Percentiles rank a stretch among this genome's conserved stretches.
Evolutionary conservation across 2,113 vertebrate species (phyloP).

Genomic region (Bubalus kerabau): DNA sequence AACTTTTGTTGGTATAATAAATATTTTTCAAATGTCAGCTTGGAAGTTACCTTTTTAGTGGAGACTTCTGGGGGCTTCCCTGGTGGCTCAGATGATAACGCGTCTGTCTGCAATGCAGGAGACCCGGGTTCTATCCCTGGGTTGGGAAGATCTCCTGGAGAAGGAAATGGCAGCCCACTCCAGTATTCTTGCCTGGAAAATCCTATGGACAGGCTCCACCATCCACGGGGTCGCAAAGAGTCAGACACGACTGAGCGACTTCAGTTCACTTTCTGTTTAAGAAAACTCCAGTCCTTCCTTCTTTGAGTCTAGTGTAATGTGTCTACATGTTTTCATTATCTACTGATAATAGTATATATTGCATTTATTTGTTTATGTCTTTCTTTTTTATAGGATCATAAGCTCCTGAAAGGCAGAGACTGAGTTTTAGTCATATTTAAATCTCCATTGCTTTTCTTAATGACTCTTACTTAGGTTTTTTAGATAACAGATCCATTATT

Average conservation of each 20-base stretch:
- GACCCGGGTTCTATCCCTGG: too few species aligned
- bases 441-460: neutral
- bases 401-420: neutral
- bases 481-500: neutral
- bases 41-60: neutral
- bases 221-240: neutral
- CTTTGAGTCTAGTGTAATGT: neutral
- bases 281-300: neutral
- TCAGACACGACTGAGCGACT: neutral
- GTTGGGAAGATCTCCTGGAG: too few species aligned
- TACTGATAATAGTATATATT: neutral
- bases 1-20: neutral
- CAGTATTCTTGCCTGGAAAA: neutral
- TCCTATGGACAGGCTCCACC: too few species aligned
- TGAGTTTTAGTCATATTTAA: neutral
- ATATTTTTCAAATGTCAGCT: neutral
- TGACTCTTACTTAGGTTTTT: neutral
- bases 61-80: neutral
- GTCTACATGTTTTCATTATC: neutral
- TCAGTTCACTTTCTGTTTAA: neutral
- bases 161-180: neutral
- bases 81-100: too few species aligned
- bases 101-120: too few species aligned
- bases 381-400: neutral
- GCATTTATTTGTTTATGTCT: neutral